These are phyloP conservation scores for Ceryle rudis DNA, from an alignment of 2,797 vertebrate genomes.

Conservation along the genomic window DNA sequence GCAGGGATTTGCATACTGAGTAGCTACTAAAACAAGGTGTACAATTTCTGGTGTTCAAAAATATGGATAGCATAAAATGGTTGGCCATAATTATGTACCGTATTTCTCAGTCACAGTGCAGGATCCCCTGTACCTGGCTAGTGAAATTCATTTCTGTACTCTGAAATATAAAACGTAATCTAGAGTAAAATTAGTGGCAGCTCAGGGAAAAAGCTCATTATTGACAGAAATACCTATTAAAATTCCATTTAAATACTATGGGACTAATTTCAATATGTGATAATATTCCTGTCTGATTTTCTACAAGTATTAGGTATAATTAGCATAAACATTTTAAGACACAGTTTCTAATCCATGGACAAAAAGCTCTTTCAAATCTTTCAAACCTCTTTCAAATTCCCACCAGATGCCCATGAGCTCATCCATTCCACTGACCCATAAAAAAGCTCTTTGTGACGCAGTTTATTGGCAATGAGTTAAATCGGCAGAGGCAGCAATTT, in stretches of 20 bases:
- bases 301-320: accelerated
- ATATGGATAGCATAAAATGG: not conserved
- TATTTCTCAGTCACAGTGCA: not conserved
- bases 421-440: not conserved
- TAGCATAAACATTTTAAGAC: not conserved
- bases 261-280: not conserved
- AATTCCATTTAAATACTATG: not conserved
- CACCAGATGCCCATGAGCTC: not conserved
- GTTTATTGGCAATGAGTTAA: not conserved
- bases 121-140: not conserved
- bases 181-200: not conserved
- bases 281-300: not conserved
- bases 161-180: not conserved
- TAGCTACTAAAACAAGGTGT: slow-evolving; percentile 6
- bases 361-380: not conserved
- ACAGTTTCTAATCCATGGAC: not conserved
- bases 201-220: not conserved
- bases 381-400: not conserved
- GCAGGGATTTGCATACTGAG: slow-evolving; percentile 36
- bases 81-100: not conserved
- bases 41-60: not conserved
- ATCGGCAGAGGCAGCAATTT: not conserved
- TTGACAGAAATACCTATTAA: not conserved
- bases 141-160: not conserved
- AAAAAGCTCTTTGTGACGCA: accelerated